Evolutionary conservation across 2,113 vertebrate species (phyloP).

Genomic region (Coracopsis vasa): DNA sequence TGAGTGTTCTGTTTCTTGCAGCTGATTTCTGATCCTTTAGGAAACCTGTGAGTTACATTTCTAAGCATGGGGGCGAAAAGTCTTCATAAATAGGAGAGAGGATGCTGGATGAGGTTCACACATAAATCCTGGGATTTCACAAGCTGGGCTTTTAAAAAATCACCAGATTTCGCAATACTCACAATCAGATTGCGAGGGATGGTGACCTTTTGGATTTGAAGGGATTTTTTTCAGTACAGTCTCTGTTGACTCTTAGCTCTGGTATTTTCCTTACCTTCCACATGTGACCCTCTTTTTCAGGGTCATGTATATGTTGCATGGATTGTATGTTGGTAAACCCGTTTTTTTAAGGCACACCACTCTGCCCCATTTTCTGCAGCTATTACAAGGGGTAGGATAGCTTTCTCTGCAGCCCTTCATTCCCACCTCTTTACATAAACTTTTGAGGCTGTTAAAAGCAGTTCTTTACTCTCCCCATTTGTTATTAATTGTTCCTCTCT

Average conservation of each 20-base stretch:
- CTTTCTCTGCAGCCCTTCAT: not conserved
- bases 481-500: not conserved
- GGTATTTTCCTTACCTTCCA: not conserved
- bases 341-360: not conserved
- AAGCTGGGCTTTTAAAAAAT: constrained; percentile 26
- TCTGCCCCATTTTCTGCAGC: not conserved
- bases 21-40: not conserved
- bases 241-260: not conserved
- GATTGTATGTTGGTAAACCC: not conserved
- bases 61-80: not conserved
- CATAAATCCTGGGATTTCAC: constrained; percentile 17
- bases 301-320: not conserved
- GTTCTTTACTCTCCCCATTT: not conserved
- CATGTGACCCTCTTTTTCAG: not conserved
- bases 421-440: not conserved
- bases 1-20: not conserved
- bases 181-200: not conserved
- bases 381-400: not conserved
- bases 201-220: not conserved
- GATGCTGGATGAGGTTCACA: not conserved
- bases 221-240: not conserved
- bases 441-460: not conserved
- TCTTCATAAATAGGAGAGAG: fast-evolving
- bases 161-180: constrained; percentile 36
- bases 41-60: not conserved